Evolutionary conservation across 1,140 invertebrate genomes (phyloP).

Genomic region (Drosophila lowei): DNA sequence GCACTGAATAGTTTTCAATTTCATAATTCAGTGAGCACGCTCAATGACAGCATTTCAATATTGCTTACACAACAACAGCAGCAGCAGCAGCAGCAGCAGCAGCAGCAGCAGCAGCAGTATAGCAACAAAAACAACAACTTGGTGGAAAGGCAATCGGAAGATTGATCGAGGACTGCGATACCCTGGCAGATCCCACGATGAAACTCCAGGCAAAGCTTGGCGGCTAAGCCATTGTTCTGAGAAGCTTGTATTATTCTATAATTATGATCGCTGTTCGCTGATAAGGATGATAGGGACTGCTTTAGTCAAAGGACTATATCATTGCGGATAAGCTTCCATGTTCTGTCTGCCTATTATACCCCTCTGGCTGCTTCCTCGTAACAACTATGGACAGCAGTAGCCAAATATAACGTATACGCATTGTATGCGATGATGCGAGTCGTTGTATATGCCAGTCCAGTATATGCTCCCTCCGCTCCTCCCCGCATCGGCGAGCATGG

Average conservation of each 20-base stretch:
- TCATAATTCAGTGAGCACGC: slow-evolving; percentile 81
- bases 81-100: slow-evolving; percentile 5
- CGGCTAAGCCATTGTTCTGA: too few relatives aligned
- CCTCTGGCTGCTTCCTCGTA: background rate
- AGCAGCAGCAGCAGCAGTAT: background rate
- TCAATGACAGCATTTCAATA: slow-evolving; percentile 80
- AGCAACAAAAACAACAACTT: slow-evolving; percentile 14
- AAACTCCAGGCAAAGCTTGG: too few relatives aligned
- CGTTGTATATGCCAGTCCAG: slow-evolving; percentile 6
- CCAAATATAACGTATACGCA: slow-evolving; percentile 75
- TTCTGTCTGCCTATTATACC: too few relatives aligned
- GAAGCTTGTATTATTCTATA: too few relatives aligned
- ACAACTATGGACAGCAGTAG: slow-evolving; percentile 16
- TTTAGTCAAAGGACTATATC: too few relatives aligned
- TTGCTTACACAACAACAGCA: slow-evolving; percentile 55
- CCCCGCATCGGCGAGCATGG: slow-evolving; percentile 5
- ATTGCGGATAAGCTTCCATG: too few relatives aligned
- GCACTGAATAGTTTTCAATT: slow-evolving; percentile 82
- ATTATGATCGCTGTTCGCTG: too few relatives aligned
- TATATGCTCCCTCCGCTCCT: background rate
- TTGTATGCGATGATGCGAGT: slow-evolving; percentile 44
- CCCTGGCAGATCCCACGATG: background rate
- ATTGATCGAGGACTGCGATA: slow-evolving; percentile 5
- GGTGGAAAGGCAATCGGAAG: too few relatives aligned
- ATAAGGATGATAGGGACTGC: too few relatives aligned